phyloP scores from a whole-genome alignment of 1,140 invertebrate species.

The Macrostomum lignano region DNA sequence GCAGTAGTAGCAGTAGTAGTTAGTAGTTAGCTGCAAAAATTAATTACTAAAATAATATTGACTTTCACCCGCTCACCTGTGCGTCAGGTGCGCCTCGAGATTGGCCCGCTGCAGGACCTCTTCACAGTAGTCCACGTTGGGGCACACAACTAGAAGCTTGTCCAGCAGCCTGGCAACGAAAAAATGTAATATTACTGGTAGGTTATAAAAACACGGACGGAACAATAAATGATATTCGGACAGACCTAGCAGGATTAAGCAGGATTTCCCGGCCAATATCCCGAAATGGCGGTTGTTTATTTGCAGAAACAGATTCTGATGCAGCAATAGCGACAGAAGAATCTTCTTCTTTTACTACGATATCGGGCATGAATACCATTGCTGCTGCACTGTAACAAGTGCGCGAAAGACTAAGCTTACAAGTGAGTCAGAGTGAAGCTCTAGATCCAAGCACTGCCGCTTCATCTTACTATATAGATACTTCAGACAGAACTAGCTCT shows the following conservation, averaged over 20 bases:
- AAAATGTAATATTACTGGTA: constrained; percentile 4
- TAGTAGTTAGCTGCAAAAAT: too few relatives aligned
- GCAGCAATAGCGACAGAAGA: background rate
- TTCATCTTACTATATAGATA: too few relatives aligned
- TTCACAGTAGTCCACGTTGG: constrained; percentile 29
- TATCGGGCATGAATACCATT: too few relatives aligned
- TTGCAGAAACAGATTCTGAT: background rate
- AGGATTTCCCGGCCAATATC: background rate
- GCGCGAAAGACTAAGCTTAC: too few relatives aligned
- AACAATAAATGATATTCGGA: background rate
- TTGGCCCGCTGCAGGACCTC: constrained; percentile 26
- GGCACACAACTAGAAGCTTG: constrained; percentile 30
- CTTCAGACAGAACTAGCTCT: too few relatives aligned
- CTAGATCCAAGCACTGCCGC: too few relatives aligned
- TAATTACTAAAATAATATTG: too few relatives aligned
- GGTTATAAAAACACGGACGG: background rate
- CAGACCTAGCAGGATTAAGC: background rate
- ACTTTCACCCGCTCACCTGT: constrained; percentile 22
- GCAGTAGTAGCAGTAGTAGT: too few relatives aligned
- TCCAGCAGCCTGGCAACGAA: constrained; percentile 26
- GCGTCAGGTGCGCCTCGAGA: constrained; percentile 29
- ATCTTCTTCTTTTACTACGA: background rate
- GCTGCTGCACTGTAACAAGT: too few relatives aligned
- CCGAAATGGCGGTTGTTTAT: background rate
- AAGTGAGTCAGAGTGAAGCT: too few relatives aligned